Evolutionary conservation across 1,140 invertebrate genomes (phyloP), one percentile per base, ranked within the genome.

Genomic region (Aphaenogaster rudis): DNA sequence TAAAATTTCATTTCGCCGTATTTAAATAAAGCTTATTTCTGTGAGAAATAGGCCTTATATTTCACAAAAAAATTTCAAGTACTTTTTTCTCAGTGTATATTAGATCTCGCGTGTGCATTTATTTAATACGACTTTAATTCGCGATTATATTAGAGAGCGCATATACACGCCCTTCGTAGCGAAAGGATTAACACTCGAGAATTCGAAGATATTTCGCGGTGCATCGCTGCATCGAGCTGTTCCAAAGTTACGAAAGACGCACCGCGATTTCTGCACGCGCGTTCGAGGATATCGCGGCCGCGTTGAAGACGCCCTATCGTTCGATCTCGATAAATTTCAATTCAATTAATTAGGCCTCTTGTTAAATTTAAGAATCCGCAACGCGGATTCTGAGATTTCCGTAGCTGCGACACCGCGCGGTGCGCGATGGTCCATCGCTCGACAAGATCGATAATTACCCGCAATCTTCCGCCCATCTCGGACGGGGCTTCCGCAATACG

Each of bases 391-490:
- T 6, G 4, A 36, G 9, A 36, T 66, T 61, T 76, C 17, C 15
- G 0, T 21, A 39, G 9, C 52, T 42, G 11, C 28, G 17, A 15
- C 8, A 11, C 28, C 50, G 28, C 15, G 36, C 0, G 28, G 28
- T 28, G 8, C 7, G 39, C 48, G 9, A 4, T n/a, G 39, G 9
- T 36, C 42, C 21, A 45, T 63, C 4, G 17, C 21, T 17, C 21
- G 59, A 45, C 48, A 39, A 69, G 66, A 71, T 1, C 15, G 15
- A 80, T 54, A 80, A 69, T 80, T 80, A 54, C 13, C 13, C 13
- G 17, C n/a, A 72, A 82, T 82, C 42, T 72, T 82, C 13, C 39
- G 39, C 0, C 3, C 39, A 57, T 84, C 67, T 48, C 52, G 6
- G 7, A 36, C 57, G 28, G 45, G 7, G 67, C 50, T 82, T 72